A percentile compares a stretch with the other conserved stretches of the same genome.
Conservation (phyloP, 2,797 vertebrate genomes). For the Kryptolebias ocellatus region DNA sequence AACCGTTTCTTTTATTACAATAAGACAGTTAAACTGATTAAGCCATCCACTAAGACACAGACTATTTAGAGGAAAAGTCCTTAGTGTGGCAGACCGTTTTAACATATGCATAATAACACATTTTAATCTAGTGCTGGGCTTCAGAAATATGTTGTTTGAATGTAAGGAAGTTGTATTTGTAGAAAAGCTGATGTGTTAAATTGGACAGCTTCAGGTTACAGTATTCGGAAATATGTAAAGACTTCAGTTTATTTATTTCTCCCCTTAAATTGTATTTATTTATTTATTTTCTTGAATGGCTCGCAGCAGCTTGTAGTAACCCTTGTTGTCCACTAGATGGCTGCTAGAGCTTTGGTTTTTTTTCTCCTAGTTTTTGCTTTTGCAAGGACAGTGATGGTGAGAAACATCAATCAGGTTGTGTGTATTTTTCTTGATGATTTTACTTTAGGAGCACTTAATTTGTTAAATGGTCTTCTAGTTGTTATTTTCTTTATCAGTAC, state of each 20-base stretch:
- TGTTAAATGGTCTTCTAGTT: not conserved
- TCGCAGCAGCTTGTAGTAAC: constrained; percentile 25
- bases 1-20: not conserved
- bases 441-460: not conserved
- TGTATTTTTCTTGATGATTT: constrained; percentile 1
- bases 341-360: constrained; percentile 5
- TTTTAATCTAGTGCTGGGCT: constrained; percentile 22
- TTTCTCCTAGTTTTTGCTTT: not conserved
- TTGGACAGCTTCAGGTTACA: not conserved
- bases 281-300: constrained; percentile 4
- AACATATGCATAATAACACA: constrained; percentile 7
- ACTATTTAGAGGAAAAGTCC: constrained; percentile 9
- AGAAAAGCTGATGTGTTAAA: not conserved
- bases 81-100: constrained; percentile 18
- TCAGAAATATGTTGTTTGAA: constrained; percentile 21
- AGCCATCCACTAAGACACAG: not conserved
- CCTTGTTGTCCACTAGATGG: constrained; percentile 50
- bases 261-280: not conserved
- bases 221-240: not conserved
- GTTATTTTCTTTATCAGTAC: not conserved
- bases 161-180: constrained; percentile 15
- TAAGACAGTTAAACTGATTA: constrained; percentile 3
- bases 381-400: not conserved
- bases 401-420: not conserved
- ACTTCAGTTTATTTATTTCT: not conserved